Conservation (phyloP, 64 coral and sea anemone species). For the Catalaphyllia jardinei region DNA sequence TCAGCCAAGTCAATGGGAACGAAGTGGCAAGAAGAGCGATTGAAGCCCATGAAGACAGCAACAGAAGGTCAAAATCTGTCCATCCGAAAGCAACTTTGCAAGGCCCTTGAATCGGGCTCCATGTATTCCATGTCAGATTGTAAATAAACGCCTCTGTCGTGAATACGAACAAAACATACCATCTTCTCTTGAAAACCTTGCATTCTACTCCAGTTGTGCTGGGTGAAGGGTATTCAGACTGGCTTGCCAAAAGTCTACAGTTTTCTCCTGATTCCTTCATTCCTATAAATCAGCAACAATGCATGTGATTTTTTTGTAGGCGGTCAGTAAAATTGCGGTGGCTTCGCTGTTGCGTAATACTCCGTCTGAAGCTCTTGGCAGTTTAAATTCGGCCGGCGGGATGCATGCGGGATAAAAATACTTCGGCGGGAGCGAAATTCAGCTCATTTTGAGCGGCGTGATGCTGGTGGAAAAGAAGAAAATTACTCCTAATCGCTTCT, state of each 20-base stretch:
- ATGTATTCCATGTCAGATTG: conserved; percentile 69
- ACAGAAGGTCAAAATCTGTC: conserved; percentile 38
- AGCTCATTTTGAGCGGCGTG: too few species aligned
- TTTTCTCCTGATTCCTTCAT: not conserved
- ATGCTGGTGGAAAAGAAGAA: too few species aligned
- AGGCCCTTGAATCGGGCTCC: conserved; percentile 62
- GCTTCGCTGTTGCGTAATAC: too few species aligned
- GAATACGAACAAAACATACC: conserved; percentile 63
- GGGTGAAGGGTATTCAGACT: not conserved
- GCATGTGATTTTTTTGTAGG: too few species aligned
- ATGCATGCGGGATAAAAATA: too few species aligned
- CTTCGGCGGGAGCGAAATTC: too few species aligned
- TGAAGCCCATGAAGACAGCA: conserved; percentile 41
- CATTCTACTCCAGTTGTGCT: not conserved
- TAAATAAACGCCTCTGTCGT: conserved; percentile 1
- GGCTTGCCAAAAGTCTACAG: not conserved
- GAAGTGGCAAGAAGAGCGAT: conserved; percentile 4
- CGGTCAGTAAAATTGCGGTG: too few species aligned
- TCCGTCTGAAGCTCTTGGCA: too few species aligned
- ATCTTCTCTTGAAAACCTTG: conserved; percentile 65
- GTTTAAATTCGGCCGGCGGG: too few species aligned
- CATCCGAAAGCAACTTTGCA: conserved; percentile 64
- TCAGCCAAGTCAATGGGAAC: conserved; percentile 2
- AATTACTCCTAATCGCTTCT: too few species aligned
- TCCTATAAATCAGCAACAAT: too few species aligned